Evolutionary conservation across 2,888 invertebrate genomes (phyloP).

Genomic region (Carpatolechia fugitivella): DNA sequence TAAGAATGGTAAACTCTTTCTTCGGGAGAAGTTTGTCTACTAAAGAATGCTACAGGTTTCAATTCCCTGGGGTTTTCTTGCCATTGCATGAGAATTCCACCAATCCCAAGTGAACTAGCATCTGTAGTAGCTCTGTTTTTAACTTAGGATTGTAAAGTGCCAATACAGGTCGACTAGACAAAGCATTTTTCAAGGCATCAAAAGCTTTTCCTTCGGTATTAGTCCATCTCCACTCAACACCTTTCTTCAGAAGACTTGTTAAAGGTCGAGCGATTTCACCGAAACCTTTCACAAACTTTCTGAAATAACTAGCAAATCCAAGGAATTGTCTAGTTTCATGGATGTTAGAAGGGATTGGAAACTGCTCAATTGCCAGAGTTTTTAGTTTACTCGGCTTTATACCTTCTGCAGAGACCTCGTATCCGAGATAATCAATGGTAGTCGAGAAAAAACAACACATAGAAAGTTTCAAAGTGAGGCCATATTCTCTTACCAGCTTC

Average conservation of each 20-base stretch:
- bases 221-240: slow-evolving; percentile 19
- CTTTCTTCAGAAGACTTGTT: slow-evolving; percentile 21
- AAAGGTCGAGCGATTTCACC: slow-evolving; percentile 22
- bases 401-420: slow-evolving; percentile 21
- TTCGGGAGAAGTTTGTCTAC: slow-evolving; percentile 26
- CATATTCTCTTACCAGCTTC: background rate
- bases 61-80: slow-evolving; percentile 13
- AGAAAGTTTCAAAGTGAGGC: background rate
- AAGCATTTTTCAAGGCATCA: slow-evolving; percentile 6
- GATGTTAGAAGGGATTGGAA: slow-evolving; percentile 18
- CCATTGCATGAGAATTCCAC: slow-evolving; percentile 33
- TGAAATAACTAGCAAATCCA: slow-evolving; percentile 24
- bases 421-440: slow-evolving; percentile 21
- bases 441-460: slow-evolving; percentile 15
- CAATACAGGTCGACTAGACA: slow-evolving; percentile 25
- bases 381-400: slow-evolving; percentile 19
- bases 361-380: slow-evolving; percentile 18
- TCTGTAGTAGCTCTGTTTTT: slow-evolving; percentile 35
- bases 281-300: slow-evolving; percentile 24
- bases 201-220: slow-evolving; percentile 5
- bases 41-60: slow-evolving; percentile 28
- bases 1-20: slow-evolving; percentile 24
- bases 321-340: slow-evolving; percentile 27
- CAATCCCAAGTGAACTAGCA: slow-evolving; percentile 33
- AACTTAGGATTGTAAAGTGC: slow-evolving; percentile 32